Conservation (phyloP, 2,797 vertebrate species). For the Amblyopsis hoosieri region DNA sequence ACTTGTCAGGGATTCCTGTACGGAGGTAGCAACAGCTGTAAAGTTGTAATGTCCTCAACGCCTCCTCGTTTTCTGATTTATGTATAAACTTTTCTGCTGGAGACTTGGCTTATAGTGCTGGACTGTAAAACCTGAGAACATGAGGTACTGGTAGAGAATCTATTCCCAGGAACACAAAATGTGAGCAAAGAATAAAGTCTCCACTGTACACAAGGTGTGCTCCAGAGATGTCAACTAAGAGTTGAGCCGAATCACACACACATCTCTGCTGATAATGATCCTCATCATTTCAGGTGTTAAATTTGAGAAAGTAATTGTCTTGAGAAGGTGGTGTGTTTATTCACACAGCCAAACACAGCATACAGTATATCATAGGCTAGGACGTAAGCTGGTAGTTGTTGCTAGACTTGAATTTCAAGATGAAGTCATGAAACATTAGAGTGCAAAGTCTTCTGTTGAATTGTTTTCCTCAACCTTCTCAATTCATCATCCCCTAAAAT, state of each 20-base stretch:
- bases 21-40: constrained; percentile 31
- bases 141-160: constrained; percentile 24
- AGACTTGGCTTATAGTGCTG: constrained; percentile 8
- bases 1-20: constrained; percentile 25
- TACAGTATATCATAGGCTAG: neutral
- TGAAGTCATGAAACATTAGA: neutral
- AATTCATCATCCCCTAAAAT: constrained; percentile 1
- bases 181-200: constrained; percentile 26
- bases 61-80: constrained; percentile 23
- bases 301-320: neutral
- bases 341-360: neutral
- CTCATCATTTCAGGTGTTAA: constrained; percentile 4
- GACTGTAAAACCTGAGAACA: constrained; percentile 40
- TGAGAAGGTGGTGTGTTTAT: constrained; percentile 12
- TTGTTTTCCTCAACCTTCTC: neutral
- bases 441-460: neutral
- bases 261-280: constrained; percentile 19
- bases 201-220: constrained; percentile 16
- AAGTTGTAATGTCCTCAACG: constrained; percentile 28
- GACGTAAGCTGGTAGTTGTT: neutral
- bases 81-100: constrained; percentile 16
- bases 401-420: constrained; percentile 2
- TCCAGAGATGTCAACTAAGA: constrained; percentile 18
- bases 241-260: constrained; percentile 8
- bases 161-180: constrained; percentile 38